These are phyloP conservation scores for Gymnogyps californianus DNA, from an alignment of 2,113 vertebrate genomes.

Conservation along the genomic window DNA sequence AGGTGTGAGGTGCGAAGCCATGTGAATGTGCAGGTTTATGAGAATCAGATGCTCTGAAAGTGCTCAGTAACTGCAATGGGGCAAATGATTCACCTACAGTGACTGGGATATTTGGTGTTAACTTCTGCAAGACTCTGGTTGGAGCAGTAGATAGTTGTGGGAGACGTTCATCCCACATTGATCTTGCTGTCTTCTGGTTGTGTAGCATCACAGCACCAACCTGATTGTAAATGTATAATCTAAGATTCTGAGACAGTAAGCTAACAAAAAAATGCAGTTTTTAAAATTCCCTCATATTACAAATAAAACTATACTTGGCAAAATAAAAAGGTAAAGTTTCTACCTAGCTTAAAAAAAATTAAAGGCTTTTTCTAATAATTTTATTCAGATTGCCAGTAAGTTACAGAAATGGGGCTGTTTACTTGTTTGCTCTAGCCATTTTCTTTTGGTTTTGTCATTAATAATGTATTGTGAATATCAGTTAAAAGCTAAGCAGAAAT, in stretches of 20 bases:
- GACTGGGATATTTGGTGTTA: background rate
- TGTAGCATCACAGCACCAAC: background rate
- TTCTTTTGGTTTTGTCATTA: constrained; percentile 20
- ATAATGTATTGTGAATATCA: constrained; percentile 42
- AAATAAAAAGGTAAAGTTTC: background rate
- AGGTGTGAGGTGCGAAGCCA: background rate
- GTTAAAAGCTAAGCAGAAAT: constrained; percentile 32
- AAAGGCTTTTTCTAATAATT: background rate
- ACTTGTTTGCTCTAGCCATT: constrained; percentile 21
- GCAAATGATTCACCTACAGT: background rate
- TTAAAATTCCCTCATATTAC: background rate
- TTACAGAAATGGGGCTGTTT: constrained; percentile 17
- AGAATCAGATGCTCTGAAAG: background rate
- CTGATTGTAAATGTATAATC: background rate
- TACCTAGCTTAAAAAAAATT: background rate
- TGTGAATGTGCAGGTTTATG: background rate
- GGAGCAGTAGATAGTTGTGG: background rate
- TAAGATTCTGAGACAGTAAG: background rate
- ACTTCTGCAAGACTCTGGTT: background rate
- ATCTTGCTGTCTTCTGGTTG: background rate
- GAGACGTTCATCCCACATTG: background rate
- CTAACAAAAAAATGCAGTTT: background rate
- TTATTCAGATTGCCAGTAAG: background rate
- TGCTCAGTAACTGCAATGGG: background rate
- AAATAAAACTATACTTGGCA: background rate